A percentile compares a stretch with the other conserved stretches of the same genome.
Evolutionary conservation across 2,113 vertebrate species (phyloP).

Genomic region (Colossoma macropomum): DNA sequence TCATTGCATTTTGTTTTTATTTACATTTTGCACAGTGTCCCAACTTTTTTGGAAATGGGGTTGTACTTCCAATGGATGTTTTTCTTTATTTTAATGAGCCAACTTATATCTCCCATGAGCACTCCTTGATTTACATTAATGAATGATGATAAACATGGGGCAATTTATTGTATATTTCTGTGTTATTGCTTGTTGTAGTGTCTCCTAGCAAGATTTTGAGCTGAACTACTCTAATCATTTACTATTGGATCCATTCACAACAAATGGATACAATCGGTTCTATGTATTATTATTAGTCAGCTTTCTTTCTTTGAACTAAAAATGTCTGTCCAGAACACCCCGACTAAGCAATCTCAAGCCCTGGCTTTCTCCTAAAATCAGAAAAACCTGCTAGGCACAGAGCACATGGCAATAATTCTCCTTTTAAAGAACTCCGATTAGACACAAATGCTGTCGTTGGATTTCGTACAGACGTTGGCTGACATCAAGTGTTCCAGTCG

Average conservation of each 20-base stretch:
- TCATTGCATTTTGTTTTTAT: too few species aligned
- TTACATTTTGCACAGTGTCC: too few species aligned
- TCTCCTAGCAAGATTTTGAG: too few species aligned
- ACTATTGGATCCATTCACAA: neutral
- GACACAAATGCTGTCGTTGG: constrained; percentile 61
- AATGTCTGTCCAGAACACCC: constrained; percentile 52
- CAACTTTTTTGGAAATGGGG: too few species aligned
- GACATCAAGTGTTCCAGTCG: constrained; percentile 32
- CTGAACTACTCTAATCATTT: neutral
- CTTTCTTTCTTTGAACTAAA: neutral
- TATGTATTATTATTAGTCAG: neutral
- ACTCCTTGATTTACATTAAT: neutral
- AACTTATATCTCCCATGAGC: neutral
- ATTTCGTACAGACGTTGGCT: constrained; percentile 48
- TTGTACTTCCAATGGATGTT: neutral
- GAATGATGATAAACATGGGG: too few species aligned
- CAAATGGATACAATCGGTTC: neutral
- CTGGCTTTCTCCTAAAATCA: constrained; percentile 68
- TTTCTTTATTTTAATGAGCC: neutral
- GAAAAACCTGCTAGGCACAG: constrained; percentile 69
- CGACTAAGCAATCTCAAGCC: constrained; percentile 60
- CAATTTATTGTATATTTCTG: neutral
- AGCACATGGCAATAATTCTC: constrained; percentile 69
- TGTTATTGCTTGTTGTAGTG: too few species aligned
- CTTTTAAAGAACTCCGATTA: constrained; percentile 55